phyloP scores from a whole-genome alignment of 2,888 invertebrate species.

The Cheilosia pagana region DNA sequence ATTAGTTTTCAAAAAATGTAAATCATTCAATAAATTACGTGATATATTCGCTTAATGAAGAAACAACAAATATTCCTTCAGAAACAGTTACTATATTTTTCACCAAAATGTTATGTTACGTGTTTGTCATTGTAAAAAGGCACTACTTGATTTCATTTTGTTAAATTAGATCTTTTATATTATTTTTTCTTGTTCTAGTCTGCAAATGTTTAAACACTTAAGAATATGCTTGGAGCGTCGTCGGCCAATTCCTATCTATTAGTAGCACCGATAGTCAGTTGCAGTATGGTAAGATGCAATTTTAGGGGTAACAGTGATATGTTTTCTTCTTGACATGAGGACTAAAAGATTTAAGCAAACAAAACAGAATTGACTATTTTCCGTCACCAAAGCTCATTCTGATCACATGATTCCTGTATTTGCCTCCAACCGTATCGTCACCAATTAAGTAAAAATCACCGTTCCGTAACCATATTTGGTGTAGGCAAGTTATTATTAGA shows the following conservation, averaged over 20 bases:
- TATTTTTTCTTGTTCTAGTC: conserved; percentile 33
- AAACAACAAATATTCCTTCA: conserved; percentile 29
- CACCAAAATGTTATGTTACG: conserved; percentile 7
- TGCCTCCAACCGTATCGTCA: conserved; percentile 58
- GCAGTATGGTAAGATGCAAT: conserved; percentile 8
- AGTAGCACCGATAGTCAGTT: conserved; percentile 45
- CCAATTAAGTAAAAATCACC: conserved; percentile 82
- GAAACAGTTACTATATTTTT: conserved; percentile 5
- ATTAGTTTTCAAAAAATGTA: conserved; percentile 3
- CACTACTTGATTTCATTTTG: conserved; percentile 52
- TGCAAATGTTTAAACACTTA: neutral
- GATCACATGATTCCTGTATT: conserved; percentile 11
- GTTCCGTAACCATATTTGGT: conserved; percentile 79
- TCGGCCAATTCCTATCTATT: conserved; percentile 14
- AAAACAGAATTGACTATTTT: conserved; percentile 22
- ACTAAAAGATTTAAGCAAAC: neutral
- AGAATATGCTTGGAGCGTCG: neutral
- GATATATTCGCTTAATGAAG: neutral
- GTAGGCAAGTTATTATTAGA: conserved; percentile 32
- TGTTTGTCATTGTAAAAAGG: conserved; percentile 52
- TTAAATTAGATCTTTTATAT: conserved; percentile 3
- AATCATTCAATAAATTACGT: conserved; percentile 6
- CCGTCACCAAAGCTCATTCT: conserved; percentile 41
- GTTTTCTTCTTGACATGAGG: conserved; percentile 12
- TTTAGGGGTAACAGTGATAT: conserved; percentile 33